These are phyloP conservation scores for Drosophila leontia DNA, from an alignment of 1,140 invertebrate genomes.

Conservation along the genomic window DNA sequence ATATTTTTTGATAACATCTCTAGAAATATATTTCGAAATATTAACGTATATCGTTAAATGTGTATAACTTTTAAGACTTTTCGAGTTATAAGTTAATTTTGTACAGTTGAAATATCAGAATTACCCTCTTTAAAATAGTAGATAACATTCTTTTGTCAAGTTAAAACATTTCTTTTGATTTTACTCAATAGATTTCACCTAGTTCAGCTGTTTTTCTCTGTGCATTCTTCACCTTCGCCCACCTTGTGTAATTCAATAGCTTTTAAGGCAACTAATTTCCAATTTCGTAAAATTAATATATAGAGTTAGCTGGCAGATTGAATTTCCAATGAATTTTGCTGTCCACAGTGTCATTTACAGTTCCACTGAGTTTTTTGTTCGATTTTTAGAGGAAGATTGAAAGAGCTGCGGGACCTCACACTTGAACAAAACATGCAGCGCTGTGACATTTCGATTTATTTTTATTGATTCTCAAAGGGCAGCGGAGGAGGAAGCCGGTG, in stretches of 20 bases:
- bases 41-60: not conserved
- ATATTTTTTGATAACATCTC: not conserved
- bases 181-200: not conserved
- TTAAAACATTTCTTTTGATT: not conserved
- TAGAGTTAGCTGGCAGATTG: slow-evolving; percentile 33
- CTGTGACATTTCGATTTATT: slow-evolving; percentile 82
- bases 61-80: not conserved
- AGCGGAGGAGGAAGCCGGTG: not conserved
- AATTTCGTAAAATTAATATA: slow-evolving; percentile 63
- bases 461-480: slow-evolving; percentile 74
- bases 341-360: slow-evolving; percentile 76
- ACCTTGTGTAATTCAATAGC: slow-evolving; percentile 62
- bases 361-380: slow-evolving; percentile 25
- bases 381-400: slow-evolving; percentile 10
- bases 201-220: slow-evolving; percentile 1
- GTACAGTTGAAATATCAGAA: not conserved
- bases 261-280: slow-evolving; percentile 59
- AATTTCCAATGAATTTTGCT: slow-evolving; percentile 56
- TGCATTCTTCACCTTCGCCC: slow-evolving; percentile 20
- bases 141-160: not conserved
- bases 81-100: not conserved
- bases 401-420: slow-evolving; percentile 76
- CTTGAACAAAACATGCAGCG: slow-evolving; percentile 63
- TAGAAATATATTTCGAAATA: not conserved
- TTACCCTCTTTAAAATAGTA: not conserved